Evolutionary conservation across 2,113 vertebrate genomes (phyloP), one percentile per base, ranked within the genome.

Genomic region (Lycaon pictus): DNA sequence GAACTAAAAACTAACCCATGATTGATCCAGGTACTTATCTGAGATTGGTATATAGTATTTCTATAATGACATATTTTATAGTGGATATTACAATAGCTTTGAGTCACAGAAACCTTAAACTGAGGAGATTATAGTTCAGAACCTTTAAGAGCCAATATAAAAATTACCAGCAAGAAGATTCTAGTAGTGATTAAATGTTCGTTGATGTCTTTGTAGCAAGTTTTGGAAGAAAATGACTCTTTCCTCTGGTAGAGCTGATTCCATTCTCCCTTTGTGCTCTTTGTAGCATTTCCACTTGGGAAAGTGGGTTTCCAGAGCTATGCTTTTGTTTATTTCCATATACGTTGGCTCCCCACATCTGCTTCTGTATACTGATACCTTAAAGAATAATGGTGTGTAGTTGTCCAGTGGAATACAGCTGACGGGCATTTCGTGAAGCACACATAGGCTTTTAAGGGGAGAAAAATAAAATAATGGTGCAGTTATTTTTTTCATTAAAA

Each of bases 101-200:
- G 29, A 2, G 60, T 97, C 97, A 97, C 97, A 97, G 97, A 94
- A 97, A 96, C 86, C 88, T 98, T 96, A 98, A 98, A 27, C 58
- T 90, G 67, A 71, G 90, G 88, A 89, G 81, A 82, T 25, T 97
- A 32, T 48, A 35, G 25, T 96, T 92, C 85, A 69, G 85, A 97
- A 94, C 92, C 77, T 92, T 96, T 27, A 97, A 98, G 97, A 96
- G 95, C 27, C 84, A 13, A 0, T 77, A 89, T 85, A 94, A 69
- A 95, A 95, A 72, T 0, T 0, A 94, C 90, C 53, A 37, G 55
- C 19, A 10, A 90, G 60, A 3, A 0, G 62, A 0, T 3, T 32
- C 94, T 22, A 16, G 48, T 88, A 1, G 3, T 86, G 10, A 48
- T 84, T 85, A 58, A 91, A 69, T 19, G 19, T 77, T 87, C 43